Base-by-base conservation (phyloP, 2,888 invertebrate species). In the Steinernema scapterisci region DNA sequence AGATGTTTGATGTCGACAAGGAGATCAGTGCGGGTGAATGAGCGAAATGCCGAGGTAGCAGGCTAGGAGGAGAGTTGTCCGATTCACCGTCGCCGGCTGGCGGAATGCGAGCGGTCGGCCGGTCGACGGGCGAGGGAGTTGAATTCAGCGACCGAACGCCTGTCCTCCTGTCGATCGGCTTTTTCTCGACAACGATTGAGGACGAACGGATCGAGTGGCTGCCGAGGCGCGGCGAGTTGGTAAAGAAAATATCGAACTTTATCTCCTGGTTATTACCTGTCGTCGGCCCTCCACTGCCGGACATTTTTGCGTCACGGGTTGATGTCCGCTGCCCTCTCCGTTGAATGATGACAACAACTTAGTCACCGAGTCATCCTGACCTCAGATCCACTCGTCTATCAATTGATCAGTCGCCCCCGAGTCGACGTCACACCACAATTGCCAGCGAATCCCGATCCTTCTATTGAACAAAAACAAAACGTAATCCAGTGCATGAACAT, bases 1-100 rank as follows among this genome's bases (percentile, higher is more conserved):
- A 63, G 63, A 63, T 63, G 63, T 63, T 63, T 63, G 63, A 63
- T 63, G 63, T 63, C 27, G 63, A 63, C 31, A 38, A 63, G 63
- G 25, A 63, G 63, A 63, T 63, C 63, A 63, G 63, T 63, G 63
- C 63, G 63, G 63, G 63, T 27, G 5, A 63, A 31, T 63, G 63
- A 63, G 11, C 16, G 31, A 48, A 48, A 25, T 31, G 27, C 63
- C 16, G 19, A 63, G 63, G 63, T 25, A 63, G 63, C 16, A 38
- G 38, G 54, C 48, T 25, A 63, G 63, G 63, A 63, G 63, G 63
- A 25, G 25, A 63, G 63, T 31, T 63, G 63, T 63, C 25, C 63
- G 63, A 63, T 71, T 46, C 71, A 71, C 71, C 71, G 71, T 43
- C 46, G 71, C 38, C 71, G 71, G 71, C 44, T 46, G 71, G 71